These are phyloP conservation scores for Coelinius sp. DNA, from an alignment of 2,888 invertebrate genomes.

Conservation along the genomic window DNA sequence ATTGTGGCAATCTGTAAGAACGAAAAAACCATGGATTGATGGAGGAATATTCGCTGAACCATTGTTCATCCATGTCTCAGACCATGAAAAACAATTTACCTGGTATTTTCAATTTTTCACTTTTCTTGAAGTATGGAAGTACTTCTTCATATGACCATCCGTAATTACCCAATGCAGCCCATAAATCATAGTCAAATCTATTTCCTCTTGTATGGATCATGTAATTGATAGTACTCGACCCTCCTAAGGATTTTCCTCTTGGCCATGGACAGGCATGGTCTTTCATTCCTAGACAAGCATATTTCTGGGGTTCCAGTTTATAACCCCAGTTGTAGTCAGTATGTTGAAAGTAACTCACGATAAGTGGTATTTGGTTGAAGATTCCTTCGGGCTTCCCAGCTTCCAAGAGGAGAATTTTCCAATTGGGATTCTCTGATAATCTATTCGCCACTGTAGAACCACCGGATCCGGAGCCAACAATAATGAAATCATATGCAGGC, in stretches of 20 bases:
- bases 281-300: slow-evolving; percentile 64
- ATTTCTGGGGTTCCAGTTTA: slow-evolving; percentile 70
- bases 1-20: slow-evolving; percentile 72
- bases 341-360: slow-evolving; percentile 74
- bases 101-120: slow-evolving; percentile 48
- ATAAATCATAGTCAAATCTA: slow-evolving; percentile 76
- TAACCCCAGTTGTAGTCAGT: slow-evolving; percentile 81
- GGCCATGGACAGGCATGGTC: slow-evolving; percentile 72
- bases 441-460: slow-evolving; percentile 81
- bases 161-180: slow-evolving; percentile 75
- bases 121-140: slow-evolving; percentile 54
- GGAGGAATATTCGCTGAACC: too few relatives aligned
- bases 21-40: too few relatives aligned
- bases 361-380: slow-evolving; percentile 74
- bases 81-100: too few relatives aligned
- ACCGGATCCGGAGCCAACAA: slow-evolving; percentile 80
- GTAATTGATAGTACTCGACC: slow-evolving; percentile 76
- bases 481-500: slow-evolving; percentile 76
- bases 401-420: slow-evolving; percentile 78
- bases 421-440: slow-evolving; percentile 76
- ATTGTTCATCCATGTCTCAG: too few relatives aligned
- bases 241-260: slow-evolving; percentile 78
- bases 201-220: slow-evolving; percentile 79
- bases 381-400: slow-evolving; percentile 74
- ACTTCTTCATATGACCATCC: slow-evolving; percentile 76